Evolutionary conservation across 1,140 invertebrate species (phyloP).

Genomic region (Cydia strobilella): DNA sequence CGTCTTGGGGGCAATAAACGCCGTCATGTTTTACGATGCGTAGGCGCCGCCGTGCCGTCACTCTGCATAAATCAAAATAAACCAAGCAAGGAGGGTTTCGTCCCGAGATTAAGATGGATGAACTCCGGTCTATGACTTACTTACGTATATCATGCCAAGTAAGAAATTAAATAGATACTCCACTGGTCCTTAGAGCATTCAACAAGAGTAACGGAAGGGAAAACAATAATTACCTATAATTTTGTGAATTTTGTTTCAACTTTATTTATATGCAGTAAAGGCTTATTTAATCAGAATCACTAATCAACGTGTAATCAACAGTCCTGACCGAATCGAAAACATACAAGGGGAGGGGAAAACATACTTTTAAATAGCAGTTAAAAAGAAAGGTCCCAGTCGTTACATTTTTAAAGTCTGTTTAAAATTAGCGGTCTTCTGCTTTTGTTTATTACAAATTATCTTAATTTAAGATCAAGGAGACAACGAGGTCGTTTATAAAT

Average conservation of each 20-base stretch:
- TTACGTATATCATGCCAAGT: conserved; percentile 14
- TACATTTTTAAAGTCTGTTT: not conserved
- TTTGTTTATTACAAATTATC: not conserved
- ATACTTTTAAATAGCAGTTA: no score
- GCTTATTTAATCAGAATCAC: no score
- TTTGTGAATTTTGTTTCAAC: not conserved
- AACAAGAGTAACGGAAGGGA: not conserved
- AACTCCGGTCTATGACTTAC: conserved; percentile 34
- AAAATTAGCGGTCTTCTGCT: not conserved
- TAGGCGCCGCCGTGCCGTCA: conserved; percentile 39
- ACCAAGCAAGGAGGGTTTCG: conserved; percentile 36
- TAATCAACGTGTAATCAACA: no score
- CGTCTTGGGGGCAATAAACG: conserved; percentile 3
- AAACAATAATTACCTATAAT: not conserved
- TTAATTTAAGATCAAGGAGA: conserved; percentile 22
- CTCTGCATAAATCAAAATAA: conserved; percentile 54
- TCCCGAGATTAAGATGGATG: conserved; percentile 41
- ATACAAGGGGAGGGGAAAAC: no score
- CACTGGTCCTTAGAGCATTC: not conserved
- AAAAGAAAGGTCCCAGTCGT: no score
- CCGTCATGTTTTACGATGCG: conserved; percentile 35
- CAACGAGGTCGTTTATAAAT: not conserved
- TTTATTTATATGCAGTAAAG: not conserved
- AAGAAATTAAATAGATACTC: not conserved
- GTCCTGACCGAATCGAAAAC: no score